Percentiles rank a stretch among this genome's conserved stretches.
Evolutionary conservation across 2,797 vertebrate genomes (phyloP).

Genomic region (Hoplostethus atlanticus): DNA sequence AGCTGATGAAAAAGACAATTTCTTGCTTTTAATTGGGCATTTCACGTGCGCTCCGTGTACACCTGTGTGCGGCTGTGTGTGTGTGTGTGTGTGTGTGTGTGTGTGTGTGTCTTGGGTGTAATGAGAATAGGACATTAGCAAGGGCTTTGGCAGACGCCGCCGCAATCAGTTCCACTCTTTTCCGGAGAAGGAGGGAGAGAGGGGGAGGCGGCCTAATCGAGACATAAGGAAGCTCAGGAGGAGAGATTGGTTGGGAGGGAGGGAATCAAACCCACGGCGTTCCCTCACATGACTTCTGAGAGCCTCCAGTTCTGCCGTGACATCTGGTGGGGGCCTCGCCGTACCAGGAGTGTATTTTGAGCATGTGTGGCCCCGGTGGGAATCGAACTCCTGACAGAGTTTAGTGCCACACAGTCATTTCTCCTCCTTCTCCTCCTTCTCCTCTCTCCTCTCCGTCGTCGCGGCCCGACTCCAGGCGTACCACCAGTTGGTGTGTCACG

Average conservation of each 20-base stretch:
- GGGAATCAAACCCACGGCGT: constrained; percentile 29
- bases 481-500: constrained; percentile 75
- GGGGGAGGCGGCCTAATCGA: constrained; percentile 60
- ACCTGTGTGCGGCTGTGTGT: constrained; percentile 87
- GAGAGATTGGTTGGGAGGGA: constrained; percentile 47
- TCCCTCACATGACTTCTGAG: constrained; percentile 37
- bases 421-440: constrained; percentile 19
- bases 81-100: constrained; percentile 37
- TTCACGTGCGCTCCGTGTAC: constrained; percentile 91
- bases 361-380: constrained; percentile 38
- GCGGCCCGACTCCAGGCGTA: constrained; percentile 64
- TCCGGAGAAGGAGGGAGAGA: constrained; percentile 63
- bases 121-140: constrained; percentile 93
- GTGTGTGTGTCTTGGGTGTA: constrained; percentile 74
- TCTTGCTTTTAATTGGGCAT: constrained; percentile 96
- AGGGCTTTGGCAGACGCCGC: constrained; percentile 90
- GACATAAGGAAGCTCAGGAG: constrained; percentile 61
- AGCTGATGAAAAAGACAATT: constrained; percentile 93
- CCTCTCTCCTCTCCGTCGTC: constrained; percentile 22
- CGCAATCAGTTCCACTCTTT: constrained; percentile 86
- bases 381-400: constrained; percentile 25
- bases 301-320: constrained; percentile 25
- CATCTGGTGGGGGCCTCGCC: constrained; percentile 13
- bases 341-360: constrained; percentile 29
- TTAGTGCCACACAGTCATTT: constrained; percentile 18